phyloP scores from a whole-genome alignment of 2,797 vertebrate species.

The Lepilemur ruficaudatus region DNA sequence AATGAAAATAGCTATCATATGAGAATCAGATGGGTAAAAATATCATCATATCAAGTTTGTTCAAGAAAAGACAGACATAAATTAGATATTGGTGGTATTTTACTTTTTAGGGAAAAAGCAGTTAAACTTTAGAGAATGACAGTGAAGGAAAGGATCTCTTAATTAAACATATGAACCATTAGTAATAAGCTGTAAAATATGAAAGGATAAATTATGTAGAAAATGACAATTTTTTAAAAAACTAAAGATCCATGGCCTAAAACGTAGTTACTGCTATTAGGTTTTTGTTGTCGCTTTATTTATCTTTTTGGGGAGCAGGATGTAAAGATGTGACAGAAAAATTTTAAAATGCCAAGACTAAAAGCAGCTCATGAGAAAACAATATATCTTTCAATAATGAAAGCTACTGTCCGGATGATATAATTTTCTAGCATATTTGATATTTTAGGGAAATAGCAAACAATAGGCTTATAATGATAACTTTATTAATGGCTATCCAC shows the following conservation, averaged over 20 bases:
- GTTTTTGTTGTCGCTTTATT: not conserved
- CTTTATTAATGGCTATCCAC: not conserved
- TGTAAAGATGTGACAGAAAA: constrained; percentile 3
- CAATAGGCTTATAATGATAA: not conserved
- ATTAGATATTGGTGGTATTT: constrained; percentile 53
- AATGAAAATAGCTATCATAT: constrained; percentile 31
- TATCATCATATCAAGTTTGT: constrained; percentile 9
- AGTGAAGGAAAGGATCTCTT: constrained; percentile 3
- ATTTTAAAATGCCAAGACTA: not conserved
- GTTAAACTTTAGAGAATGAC: constrained; percentile 9
- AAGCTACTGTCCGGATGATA: not conserved
- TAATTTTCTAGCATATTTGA: not conserved
- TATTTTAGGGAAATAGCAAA: constrained; percentile 36
- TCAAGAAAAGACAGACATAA: constrained; percentile 31
- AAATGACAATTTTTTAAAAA: constrained; percentile 49
- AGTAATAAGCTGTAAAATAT: constrained; percentile 2
- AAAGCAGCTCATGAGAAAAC: constrained; percentile 41
- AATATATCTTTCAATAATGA: constrained; percentile 1
- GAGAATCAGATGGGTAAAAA: constrained; percentile 12
- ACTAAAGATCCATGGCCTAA: not conserved
- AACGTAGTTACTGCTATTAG: not conserved
- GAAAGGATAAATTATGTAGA: not conserved
- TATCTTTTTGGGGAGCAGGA: not conserved
- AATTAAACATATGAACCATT: not conserved
- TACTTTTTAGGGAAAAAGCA: not conserved